Conservation (phyloP, 2,888 invertebrate genomes). For the Cristatella mucedo region DNA sequence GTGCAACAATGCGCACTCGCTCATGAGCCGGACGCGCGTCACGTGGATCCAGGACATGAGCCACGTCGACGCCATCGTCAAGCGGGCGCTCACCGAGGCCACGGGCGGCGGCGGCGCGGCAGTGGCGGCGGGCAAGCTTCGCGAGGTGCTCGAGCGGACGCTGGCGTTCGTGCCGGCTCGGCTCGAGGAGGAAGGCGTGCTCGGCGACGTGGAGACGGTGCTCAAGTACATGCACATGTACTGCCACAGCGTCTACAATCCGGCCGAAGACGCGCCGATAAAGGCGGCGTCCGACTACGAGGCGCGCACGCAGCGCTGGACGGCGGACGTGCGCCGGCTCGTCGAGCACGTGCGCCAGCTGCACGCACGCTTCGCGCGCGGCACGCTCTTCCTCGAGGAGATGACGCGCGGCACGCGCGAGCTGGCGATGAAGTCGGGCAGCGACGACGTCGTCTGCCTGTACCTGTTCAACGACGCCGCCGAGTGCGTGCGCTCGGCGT, state of each 20-base stretch:
- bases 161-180: no score
- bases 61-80: no score
- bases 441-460: constrained; percentile 1
- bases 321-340: constrained; percentile 2
- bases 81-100: no score
- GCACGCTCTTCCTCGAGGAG: constrained; percentile 6
- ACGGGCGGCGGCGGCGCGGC: no score
- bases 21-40: no score
- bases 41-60: no score
- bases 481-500: constrained; percentile 4
- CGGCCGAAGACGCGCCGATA: constrained; percentile 1
- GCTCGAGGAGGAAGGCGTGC: no score
- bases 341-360: not conserved
- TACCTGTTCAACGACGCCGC: constrained; percentile 2
- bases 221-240: constrained; percentile 3
- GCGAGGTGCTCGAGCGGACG: no score
- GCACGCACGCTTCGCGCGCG: not conserved
- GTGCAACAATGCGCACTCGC: no score
- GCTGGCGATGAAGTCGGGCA: constrained; percentile 7
- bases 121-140: no score
- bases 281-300: constrained; percentile 6
- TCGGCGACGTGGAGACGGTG: no score
- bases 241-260: constrained; percentile 1
- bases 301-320: not conserved
- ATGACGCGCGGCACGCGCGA: constrained; percentile 6